Evolutionary conservation across 1,140 invertebrate species (phyloP), one percentile per base, ranked within the genome.

Genomic region (Globodera rostochiensis): DNA sequence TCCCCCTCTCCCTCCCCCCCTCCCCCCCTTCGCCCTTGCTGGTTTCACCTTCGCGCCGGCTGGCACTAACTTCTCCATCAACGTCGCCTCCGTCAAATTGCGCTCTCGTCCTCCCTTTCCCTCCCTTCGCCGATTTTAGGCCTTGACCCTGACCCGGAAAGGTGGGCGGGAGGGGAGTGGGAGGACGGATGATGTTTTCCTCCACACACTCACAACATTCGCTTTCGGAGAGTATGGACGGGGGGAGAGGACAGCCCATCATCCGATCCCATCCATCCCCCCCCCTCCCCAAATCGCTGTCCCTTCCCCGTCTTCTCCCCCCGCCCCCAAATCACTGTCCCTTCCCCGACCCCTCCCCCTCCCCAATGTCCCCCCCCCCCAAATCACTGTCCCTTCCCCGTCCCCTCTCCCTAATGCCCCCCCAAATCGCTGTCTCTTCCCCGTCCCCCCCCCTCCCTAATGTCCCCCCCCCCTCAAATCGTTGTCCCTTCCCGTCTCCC

Each of bases 1-100:
- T n/a, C 6, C 45, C 21, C 57, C 6, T 1, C 8, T 5, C 21
- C 60, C 8, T 47, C 11, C 73, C 11, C 11, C 45, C 66, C 13
- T n/a, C 66, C 25, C 15, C 19, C 49, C 46, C 64, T 36, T 53
- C 69, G 66, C 69, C 49, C 75, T 21, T 49, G 36, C 66, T 77
- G 46, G 66, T 78, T 78, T 78, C 76, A 78, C 76, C 76, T 78
- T 78, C 76, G 76, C 76, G 76, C 60, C 76, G 76, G 76, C 76
- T 78, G 76, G 76, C 76, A 78, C 76, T 78, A 78, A 78, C 76
- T 69, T 78, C 76, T 78, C 49, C 64, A 60, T 67, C 64, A 50
- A 60, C 45, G 69, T 64, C 74, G 57, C 66, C 57, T 19, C 46
- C 66, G 57, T 75, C 1, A 66, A 75, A 46, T 66, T 19, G 76